Base-by-base conservation (phyloP, 2,888 invertebrate genomes). In the Euplagia quadripunctaria region DNA sequence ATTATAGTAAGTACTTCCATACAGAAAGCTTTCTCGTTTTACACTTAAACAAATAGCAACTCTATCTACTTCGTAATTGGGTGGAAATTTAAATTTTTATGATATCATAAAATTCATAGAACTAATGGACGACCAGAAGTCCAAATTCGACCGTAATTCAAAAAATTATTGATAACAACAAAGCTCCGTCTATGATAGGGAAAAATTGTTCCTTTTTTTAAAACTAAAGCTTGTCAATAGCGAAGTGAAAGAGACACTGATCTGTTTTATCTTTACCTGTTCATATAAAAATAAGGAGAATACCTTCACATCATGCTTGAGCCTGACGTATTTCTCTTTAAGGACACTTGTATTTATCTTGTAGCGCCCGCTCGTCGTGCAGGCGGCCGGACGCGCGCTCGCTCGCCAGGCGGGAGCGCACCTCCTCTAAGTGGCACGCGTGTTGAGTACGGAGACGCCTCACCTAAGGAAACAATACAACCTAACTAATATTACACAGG, bases 271-370 rank as follows among this genome's bases (percentile, higher is more conserved):
- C 20, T 4, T 11, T 58, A 20, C 20, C 0, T 20, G 9, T 8
- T n/a, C 1, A 0, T 55, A 55, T 17, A 8, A 5, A 58, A 4
- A 43, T 4, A n/a, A 12, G 51, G 7, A 14, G 31, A 64, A 14
- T 69, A 97, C 93, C 91, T 98, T 97, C 14, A 98, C 97, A 82
- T 98, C 98, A 42, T 97, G 97, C 90, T 98, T 98, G 73, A 98
- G 93, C 17, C 97, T 95, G 42, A 97, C 96, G 85, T 98, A 98
- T 91, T 98, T 98, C 87, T 98, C 98, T 90, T 98, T 98, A 70
- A 98, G 94, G 94, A 72, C 97, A 97, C 68, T 97, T 96, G 89
- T 98, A 98, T 89, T 98, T 98, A 83, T 98, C 98, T 82, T 97
- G 97, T 4, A 98, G 88, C 0, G 68, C 76, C 0, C 78, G 63